phyloP scores from a whole-genome alignment of 2,113 vertebrate genomes.

The Paradisaea rubra region DNA sequence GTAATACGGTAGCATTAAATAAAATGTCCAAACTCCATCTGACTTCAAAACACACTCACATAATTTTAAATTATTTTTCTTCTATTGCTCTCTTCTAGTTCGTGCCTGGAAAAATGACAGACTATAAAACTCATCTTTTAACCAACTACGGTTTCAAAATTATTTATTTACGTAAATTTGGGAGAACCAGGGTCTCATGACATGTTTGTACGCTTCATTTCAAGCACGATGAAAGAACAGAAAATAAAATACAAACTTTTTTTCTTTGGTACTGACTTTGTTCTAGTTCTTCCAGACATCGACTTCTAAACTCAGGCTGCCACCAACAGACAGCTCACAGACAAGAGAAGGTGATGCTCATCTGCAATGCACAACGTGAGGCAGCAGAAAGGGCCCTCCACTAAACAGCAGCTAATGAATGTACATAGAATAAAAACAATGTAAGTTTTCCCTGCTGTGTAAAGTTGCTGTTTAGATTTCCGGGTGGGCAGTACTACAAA shows the following conservation, averaged over 20 bases:
- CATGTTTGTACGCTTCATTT: background rate
- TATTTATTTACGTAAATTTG: background rate
- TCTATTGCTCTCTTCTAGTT: background rate
- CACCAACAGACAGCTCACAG: slow-evolving; percentile 62
- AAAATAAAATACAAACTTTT: slow-evolving; percentile 33
- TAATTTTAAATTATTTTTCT: background rate
- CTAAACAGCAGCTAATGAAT: background rate
- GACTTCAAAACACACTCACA: background rate
- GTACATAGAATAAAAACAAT: background rate
- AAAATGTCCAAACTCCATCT: background rate
- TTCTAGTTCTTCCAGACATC: background rate
- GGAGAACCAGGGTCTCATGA: background rate
- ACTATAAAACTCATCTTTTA: background rate
- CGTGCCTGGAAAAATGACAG: background rate
- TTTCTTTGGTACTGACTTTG: slow-evolving; percentile 29
- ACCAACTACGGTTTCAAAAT: background rate
- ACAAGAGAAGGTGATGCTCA: background rate
- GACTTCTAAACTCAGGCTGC: slow-evolving; percentile 61
- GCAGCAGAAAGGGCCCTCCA: background rate
- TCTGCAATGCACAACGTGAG: background rate
- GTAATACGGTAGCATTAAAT: background rate
- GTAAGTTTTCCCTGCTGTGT: background rate
- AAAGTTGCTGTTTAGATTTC: background rate
- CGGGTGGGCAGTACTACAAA: background rate
- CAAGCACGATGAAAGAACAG: background rate